Percentiles rank a stretch among this genome's conserved stretches.
Evolutionary conservation across 1,140 invertebrate genomes (phyloP).

Genomic region (Aphaenogaster ashmeadi): DNA sequence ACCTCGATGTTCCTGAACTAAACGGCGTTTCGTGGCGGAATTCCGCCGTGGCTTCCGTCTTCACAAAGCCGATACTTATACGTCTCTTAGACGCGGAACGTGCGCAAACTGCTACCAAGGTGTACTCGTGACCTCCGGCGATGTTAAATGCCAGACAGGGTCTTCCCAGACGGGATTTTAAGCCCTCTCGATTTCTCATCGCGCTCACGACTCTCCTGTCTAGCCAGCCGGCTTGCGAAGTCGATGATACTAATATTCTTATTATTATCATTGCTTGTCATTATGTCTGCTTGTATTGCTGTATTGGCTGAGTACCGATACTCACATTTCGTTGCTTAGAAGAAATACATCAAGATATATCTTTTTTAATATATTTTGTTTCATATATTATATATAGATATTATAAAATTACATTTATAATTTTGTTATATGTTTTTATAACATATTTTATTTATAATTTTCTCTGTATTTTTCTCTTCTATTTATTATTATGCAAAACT

Average conservation of each 20-base stretch:
- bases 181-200: constrained; percentile 26
- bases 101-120: constrained; percentile 20
- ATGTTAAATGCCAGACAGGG: constrained; percentile 8
- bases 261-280: constrained; percentile 3
- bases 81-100: constrained; percentile 31
- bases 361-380: neutral
- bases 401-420: neutral
- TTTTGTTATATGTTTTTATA: neutral
- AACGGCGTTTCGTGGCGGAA: constrained; percentile 15
- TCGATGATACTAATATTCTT: constrained; percentile 10
- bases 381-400: neutral
- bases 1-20: constrained; percentile 3
- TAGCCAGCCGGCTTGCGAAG: neutral
- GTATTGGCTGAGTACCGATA: neutral
- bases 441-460: neutral
- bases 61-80: constrained; percentile 39
- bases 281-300: neutral
- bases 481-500: neutral
- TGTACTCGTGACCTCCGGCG: neutral
- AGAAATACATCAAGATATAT: neutral
- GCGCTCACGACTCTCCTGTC: neutral
- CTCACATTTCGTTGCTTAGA: neutral
- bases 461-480: neutral
- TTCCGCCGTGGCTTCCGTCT: constrained; percentile 19
- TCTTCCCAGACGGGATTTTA: constrained; percentile 21